Conservation (phyloP, 2,113 vertebrate species). For the Oceanites oceanicus region DNA sequence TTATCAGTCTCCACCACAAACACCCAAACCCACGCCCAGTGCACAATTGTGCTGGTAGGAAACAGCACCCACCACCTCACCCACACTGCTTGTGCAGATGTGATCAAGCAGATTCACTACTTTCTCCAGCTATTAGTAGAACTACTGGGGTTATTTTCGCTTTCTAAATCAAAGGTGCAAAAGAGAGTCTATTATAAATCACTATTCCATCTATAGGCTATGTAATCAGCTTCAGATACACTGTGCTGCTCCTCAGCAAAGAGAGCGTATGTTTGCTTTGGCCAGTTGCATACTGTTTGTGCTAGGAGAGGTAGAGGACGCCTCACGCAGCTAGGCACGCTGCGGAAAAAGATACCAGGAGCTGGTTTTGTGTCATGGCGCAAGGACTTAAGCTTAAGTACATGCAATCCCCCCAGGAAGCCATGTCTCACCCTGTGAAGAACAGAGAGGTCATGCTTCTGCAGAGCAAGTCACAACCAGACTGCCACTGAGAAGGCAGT, state of each 20-base stretch:
- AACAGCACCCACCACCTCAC: neutral
- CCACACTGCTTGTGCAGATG: neutral
- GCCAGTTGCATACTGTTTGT: neutral
- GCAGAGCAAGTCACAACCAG: neutral
- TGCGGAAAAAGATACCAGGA: neutral
- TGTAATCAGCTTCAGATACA: neutral
- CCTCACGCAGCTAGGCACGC: neutral
- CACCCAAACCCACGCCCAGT: neutral
- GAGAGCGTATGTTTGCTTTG: neutral
- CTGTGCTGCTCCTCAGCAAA: neutral
- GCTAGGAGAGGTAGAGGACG: neutral
- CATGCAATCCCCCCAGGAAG: neutral
- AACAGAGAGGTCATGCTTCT: neutral
- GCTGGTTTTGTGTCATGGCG: neutral
- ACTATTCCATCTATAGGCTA: neutral
- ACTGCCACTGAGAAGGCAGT: neutral
- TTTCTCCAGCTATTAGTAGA: neutral
- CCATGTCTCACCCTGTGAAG: neutral
- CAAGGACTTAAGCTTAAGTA: neutral
- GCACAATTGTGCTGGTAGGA: neutral
- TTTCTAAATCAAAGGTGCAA: neutral
- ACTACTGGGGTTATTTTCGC: neutral
- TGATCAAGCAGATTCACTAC: neutral
- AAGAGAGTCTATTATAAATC: neutral
- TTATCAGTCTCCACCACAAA: neutral